Percentiles rank a stretch among this genome's conserved stretches.
phyloP scores from a whole-genome alignment of 2,888 invertebrate species.

The Tetrapedia diversipes region DNA sequence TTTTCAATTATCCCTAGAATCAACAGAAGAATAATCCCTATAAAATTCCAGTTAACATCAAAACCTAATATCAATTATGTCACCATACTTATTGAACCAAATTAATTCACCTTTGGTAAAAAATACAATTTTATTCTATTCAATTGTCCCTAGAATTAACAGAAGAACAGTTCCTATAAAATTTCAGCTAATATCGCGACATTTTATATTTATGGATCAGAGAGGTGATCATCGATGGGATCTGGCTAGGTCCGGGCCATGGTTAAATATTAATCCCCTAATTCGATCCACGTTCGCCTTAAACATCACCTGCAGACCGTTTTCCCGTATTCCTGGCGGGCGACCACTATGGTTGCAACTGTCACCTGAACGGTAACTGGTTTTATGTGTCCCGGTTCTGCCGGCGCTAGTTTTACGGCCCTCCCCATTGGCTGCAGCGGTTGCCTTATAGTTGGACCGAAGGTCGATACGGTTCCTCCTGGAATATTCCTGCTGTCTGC shows the following conservation, averaged over 20 bases:
- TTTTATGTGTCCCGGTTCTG: slow-evolving; percentile 51
- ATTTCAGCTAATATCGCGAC: neutral
- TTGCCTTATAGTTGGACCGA: slow-evolving; percentile 41
- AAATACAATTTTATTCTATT: neutral
- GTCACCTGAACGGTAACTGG: slow-evolving; percentile 54
- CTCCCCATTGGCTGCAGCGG: slow-evolving; percentile 57
- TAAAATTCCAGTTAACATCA: too few relatives aligned
- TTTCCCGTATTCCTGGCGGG: slow-evolving; percentile 40
- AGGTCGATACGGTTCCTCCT: slow-evolving; percentile 46
- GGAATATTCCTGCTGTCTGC: slow-evolving; percentile 10
- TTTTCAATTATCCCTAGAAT: neutral
- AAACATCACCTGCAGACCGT: slow-evolving; percentile 7
- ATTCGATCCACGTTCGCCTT: slow-evolving; percentile 23
- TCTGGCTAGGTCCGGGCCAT: neutral
- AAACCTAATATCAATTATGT: too few relatives aligned
- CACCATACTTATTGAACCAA: too few relatives aligned
- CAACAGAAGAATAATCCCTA: too few relatives aligned
- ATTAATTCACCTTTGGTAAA: too few relatives aligned
- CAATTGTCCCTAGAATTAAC: neutral
- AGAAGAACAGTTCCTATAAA: neutral
- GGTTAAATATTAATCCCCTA: slow-evolving; percentile 43
- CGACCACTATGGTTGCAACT: slow-evolving; percentile 44
- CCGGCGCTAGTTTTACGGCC: slow-evolving; percentile 60
- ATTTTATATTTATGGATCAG: neutral
- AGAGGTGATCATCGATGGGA: neutral